Base-by-base conservation (phyloP, 2,797 vertebrate genomes). In the Chloroceryle amazona region DNA sequence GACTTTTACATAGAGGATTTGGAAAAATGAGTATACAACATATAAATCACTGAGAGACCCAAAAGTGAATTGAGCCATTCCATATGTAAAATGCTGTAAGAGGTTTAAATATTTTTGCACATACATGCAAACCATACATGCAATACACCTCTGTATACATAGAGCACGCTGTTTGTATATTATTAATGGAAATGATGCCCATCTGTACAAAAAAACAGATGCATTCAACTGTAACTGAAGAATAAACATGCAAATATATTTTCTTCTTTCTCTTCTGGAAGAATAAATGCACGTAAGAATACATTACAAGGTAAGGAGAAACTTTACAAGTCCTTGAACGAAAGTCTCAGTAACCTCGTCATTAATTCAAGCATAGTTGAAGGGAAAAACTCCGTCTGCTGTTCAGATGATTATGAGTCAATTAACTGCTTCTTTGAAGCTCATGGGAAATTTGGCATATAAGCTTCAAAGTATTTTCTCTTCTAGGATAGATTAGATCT, bases 401-500 rank as follows among this genome's bases (percentile, higher is more conserved):
- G 11, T 39, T 80, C 20, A 20, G 35, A 79, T 66, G 16, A 87
- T 74, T 85, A 66, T 57, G 86, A 87, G 78, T 87, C n/a, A 81
- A 90, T 52, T 51, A 89, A 74, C 28, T 44, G 23, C 16, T 72
- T 61, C 60, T 70, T 57, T 85, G 46, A 57, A 71, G 61, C n/a
- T 93, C 29, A 66, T 0, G 0, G 81, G 29, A 87, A 91, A 96
- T 88, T 62, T 42, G 31, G 49, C 39, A 68, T 15, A 65, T 3
- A 20, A 78, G 70, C 41, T 94, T 91, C 72, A 29, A 95, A 95
- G 80, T 63, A 73, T 46, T 85, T 90, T 95, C 39, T 94, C 37
- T 71, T 94, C 88, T 44, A 86, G 28, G 29, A 84, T 3, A 93
- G 52, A 66, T 93, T 44, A 82, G 28, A 94, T 93, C 93, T 90